Conservation (phyloP, 2,797 vertebrate genomes). For the Brachyalestes nurse region DNA sequence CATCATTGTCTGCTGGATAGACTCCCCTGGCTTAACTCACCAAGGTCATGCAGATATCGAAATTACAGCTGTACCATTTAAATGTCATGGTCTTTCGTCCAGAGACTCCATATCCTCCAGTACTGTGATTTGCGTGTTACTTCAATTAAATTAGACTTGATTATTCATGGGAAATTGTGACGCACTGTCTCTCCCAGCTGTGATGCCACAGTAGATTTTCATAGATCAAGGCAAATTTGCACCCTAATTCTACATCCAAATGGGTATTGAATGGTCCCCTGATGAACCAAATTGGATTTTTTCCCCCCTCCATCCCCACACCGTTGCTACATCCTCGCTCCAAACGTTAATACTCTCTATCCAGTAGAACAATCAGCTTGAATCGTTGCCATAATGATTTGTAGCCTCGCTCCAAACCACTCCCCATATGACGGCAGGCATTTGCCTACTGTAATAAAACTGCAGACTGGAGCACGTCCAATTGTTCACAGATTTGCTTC, state of each 20-base stretch:
- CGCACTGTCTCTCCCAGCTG: background rate
- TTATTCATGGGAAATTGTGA: constrained; percentile 23
- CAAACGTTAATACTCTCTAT: constrained; percentile 2
- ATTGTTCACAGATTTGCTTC: background rate
- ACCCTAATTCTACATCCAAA: constrained; percentile 27
- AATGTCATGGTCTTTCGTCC: constrained; percentile 14
- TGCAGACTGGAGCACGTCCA: constrained; percentile 2
- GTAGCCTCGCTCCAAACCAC: background rate
- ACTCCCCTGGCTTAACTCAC: background rate
- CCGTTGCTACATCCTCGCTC: background rate
- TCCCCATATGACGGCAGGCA: background rate
- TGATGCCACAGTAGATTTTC: constrained; percentile 16
- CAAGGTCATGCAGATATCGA: background rate
- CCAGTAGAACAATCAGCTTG: background rate
- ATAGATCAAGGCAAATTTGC: constrained; percentile 35
- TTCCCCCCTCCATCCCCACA: background rate
- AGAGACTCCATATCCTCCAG: constrained; percentile 6
- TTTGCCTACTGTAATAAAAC: constrained; percentile 20
- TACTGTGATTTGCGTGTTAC: constrained; percentile 22
- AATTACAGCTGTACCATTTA: constrained; percentile 8
- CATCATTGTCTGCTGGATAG: background rate
- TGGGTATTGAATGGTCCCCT: constrained; percentile 7
- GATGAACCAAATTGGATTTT: constrained; percentile 16
- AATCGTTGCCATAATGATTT: background rate
- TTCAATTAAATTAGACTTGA: constrained; percentile 27